Conservation (phyloP, 1,140 invertebrate species). For the Zaprionus lachaisei region DNA sequence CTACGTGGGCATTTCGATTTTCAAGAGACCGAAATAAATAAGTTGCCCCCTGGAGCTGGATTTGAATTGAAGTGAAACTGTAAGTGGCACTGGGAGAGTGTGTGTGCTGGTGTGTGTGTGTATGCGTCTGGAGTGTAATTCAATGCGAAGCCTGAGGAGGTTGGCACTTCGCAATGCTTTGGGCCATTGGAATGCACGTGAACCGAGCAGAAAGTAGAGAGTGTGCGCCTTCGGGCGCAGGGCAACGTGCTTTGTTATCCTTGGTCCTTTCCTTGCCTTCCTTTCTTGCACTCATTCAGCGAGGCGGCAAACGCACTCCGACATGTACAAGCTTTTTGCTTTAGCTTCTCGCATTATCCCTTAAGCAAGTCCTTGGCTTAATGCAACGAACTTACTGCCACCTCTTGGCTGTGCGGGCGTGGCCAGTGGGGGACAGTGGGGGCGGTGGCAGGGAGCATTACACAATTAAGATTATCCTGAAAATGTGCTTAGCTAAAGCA, state of each 20-base stretch:
- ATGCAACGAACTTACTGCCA: conserved; percentile 62
- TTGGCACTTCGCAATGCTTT: conserved; percentile 17
- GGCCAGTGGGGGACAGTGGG: background rate
- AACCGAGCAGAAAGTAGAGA: conserved; percentile 3
- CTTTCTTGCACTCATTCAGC: conserved; percentile 22
- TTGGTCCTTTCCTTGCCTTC: conserved; percentile 18
- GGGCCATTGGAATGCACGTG: conserved; percentile 33
- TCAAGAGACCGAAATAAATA: conserved; percentile 27
- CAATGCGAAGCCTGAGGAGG: conserved; percentile 5
- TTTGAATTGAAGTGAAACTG: conserved; percentile 12
- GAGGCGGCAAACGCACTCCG: conserved; percentile 29
- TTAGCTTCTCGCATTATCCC: conserved; percentile 44
- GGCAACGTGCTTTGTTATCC: conserved; percentile 26
- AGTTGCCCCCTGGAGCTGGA: conserved; percentile 2
- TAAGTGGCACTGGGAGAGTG: background rate
- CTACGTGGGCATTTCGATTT: conserved; percentile 22
- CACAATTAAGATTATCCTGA: conserved; percentile 69
- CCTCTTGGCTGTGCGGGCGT: background rate
- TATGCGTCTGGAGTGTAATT: conserved; percentile 11
- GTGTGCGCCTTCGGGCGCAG: conserved; percentile 5
- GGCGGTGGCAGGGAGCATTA: conserved; percentile 9
- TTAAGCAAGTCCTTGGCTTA: conserved; percentile 59
- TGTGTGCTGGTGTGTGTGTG: background rate
- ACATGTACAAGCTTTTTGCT: conserved; percentile 39
- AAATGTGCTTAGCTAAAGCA: conserved; percentile 55